Percentiles rank a stretch among this genome's conserved stretches.
These are phyloP conservation scores for Crotalus helleri DNA, from an alignment of 2,113 vertebrate species.

Conservation along the genomic window DNA sequence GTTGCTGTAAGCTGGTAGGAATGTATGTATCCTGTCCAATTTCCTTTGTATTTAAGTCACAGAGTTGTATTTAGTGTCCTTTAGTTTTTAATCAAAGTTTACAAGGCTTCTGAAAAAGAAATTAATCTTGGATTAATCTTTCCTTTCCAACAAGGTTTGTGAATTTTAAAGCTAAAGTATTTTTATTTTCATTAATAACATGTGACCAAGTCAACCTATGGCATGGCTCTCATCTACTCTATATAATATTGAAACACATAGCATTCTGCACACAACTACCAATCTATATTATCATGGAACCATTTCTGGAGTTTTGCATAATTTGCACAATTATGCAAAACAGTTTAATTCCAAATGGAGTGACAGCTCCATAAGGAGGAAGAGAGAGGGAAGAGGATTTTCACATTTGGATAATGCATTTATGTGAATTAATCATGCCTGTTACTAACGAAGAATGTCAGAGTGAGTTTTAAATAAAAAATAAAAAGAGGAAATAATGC, in stretches of 20 bases:
- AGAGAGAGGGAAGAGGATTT: no score
- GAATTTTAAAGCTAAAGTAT: background rate
- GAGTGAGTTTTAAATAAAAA: no score
- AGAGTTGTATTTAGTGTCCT: background rate
- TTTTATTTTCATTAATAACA: background rate
- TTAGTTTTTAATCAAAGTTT: background rate
- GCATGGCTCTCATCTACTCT: background rate
- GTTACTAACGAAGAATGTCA: no score
- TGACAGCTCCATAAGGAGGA: no score
- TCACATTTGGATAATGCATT: no score
- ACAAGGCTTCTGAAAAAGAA: conserved; percentile 7
- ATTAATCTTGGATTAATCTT: background rate
- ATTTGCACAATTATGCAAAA: background rate
- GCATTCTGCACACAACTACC: conserved; percentile 1
- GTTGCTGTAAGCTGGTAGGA: conserved; percentile 9
- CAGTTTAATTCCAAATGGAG: background rate
- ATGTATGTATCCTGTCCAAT: background rate
- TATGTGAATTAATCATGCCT: no score
- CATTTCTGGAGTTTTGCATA: background rate
- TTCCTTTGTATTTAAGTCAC: conserved; percentile 1
- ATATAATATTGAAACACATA: background rate
- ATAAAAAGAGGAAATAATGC: no score
- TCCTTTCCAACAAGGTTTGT: background rate
- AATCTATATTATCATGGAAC: background rate
- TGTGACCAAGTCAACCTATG: background rate